Evolutionary conservation across 1,140 invertebrate species (phyloP).

Genomic region (Platyscapa corneri): DNA sequence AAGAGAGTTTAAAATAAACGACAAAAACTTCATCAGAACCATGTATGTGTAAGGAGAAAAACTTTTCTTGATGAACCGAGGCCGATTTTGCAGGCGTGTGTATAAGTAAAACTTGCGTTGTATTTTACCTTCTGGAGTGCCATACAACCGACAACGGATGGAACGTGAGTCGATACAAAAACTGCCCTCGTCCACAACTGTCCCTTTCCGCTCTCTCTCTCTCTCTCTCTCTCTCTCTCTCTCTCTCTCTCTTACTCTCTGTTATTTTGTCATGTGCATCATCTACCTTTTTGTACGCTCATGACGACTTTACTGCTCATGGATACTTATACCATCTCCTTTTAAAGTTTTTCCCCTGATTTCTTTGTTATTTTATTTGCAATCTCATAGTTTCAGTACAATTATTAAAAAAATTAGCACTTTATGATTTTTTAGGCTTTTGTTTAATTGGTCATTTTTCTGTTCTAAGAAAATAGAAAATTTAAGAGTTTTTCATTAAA

Average conservation of each 20-base stretch:
- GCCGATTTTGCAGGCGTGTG: neutral
- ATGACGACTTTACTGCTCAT: neutral
- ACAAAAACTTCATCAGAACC: neutral
- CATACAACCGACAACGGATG: neutral
- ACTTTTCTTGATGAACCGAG: neutral
- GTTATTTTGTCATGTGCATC: constrained; percentile 12
- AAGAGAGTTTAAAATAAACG: neutral
- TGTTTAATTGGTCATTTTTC: no score
- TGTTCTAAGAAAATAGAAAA: no score
- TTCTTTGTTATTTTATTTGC: neutral
- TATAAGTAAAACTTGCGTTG: neutral
- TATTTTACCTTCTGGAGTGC: neutral
- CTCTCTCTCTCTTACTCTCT: neutral
- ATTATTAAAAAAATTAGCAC: no score
- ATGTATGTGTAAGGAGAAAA: constrained; percentile 19
- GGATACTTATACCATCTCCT: neutral
- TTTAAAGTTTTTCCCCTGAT: neutral
- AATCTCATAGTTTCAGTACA: neutral
- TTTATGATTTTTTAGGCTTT: no score
- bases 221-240: constrained; percentile 3
- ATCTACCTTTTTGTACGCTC: neutral
- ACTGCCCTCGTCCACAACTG: constrained; percentile 32
- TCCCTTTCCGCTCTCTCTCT: constrained; percentile 15
- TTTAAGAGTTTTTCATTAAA: no score
- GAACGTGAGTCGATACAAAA: constrained; percentile 28